phyloP scores from a whole-genome alignment of 2,888 invertebrate species.

The Chrysomela aeneicollis region DNA sequence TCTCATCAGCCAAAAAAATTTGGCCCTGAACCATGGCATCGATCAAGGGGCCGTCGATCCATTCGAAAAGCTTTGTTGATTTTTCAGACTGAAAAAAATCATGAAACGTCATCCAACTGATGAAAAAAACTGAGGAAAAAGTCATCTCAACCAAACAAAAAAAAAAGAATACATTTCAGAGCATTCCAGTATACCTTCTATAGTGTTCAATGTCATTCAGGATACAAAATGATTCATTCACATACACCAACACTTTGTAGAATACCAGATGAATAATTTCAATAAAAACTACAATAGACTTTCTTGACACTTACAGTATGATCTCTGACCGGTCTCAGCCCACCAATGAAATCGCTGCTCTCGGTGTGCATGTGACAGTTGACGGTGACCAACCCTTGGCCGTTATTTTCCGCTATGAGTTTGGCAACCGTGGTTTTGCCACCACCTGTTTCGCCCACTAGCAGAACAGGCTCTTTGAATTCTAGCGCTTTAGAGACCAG shows the following conservation, averaged over 20 bases:
- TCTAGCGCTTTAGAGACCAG: slow-evolving; percentile 83
- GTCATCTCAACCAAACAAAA: too few species aligned
- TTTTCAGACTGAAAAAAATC: slow-evolving; percentile 47
- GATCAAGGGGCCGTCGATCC: slow-evolving; percentile 96
- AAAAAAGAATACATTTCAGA: too few species aligned
- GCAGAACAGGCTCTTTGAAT: slow-evolving; percentile 91
- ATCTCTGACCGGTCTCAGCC: slow-evolving; percentile 85
- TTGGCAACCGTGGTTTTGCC: slow-evolving; percentile 98
- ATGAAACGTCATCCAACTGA: too few species aligned
- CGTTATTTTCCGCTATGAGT: slow-evolving; percentile 76
- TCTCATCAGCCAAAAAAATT: slow-evolving; percentile 96
- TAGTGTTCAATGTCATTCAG: too few species aligned
- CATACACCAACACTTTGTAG: too few species aligned
- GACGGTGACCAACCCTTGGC: slow-evolving; percentile 76
- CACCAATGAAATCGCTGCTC: slow-evolving; percentile 96
- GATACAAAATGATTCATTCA: too few species aligned
- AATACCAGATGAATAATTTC: not conserved
- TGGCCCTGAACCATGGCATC: slow-evolving; percentile 87
- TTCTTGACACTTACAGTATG: slow-evolving; percentile 57
- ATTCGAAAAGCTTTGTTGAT: slow-evolving; percentile 82
- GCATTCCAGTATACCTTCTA: too few species aligned
- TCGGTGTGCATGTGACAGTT: slow-evolving; percentile 99
- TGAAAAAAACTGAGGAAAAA: too few species aligned
- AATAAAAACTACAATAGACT: not conserved
- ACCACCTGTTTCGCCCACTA: slow-evolving; percentile 98